A percentile compares a stretch with the other conserved stretches of the same genome.
Evolutionary conservation across 2,888 invertebrate species (phyloP).

Genomic region (Andrena haemorrhoa): DNA sequence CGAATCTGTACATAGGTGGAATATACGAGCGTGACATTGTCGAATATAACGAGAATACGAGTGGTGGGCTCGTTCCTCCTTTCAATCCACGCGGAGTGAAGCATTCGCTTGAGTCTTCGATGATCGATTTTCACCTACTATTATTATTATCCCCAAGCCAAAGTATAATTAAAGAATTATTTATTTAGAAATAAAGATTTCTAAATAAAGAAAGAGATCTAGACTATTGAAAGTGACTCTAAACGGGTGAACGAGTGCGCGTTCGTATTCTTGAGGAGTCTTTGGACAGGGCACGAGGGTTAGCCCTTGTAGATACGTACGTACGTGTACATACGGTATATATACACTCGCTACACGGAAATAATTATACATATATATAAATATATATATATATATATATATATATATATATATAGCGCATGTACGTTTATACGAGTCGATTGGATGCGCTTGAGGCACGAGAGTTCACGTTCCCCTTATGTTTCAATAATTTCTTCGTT

Average conservation of each 20-base stretch:
- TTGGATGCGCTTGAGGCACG: background rate
- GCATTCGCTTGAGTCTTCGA: slow-evolving; percentile 11
- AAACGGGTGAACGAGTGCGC: slow-evolving; percentile 18
- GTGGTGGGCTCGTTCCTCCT: slow-evolving; percentile 15
- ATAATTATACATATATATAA: slow-evolving; percentile 27
- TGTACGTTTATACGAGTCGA: slow-evolving; percentile 39
- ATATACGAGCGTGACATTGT: background rate
- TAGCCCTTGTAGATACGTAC: slow-evolving; percentile 64
- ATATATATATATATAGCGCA: slow-evolving; percentile 32
- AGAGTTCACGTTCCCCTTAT: slow-evolving; percentile 18
- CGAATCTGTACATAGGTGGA: slow-evolving; percentile 68
- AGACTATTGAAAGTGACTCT: background rate
- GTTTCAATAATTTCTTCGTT: background rate
- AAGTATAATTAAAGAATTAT: slow-evolving; percentile 46
- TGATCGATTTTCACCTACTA: slow-evolving; percentile 21
- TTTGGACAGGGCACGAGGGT: slow-evolving; percentile 49
- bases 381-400: slow-evolving; percentile 35
- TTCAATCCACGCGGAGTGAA: background rate
- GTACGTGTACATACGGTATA: slow-evolving; percentile 55
- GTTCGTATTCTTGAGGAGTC: slow-evolving; percentile 52
- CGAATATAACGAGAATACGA: slow-evolving; percentile 49
- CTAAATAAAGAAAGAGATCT: slow-evolving; percentile 2
- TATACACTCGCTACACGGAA: slow-evolving; percentile 31
- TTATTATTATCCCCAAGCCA: slow-evolving; percentile 48
- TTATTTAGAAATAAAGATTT: slow-evolving; percentile 9